Conservation (phyloP, 2,888 invertebrate genomes). For the Nymphalis c-album region DNA sequence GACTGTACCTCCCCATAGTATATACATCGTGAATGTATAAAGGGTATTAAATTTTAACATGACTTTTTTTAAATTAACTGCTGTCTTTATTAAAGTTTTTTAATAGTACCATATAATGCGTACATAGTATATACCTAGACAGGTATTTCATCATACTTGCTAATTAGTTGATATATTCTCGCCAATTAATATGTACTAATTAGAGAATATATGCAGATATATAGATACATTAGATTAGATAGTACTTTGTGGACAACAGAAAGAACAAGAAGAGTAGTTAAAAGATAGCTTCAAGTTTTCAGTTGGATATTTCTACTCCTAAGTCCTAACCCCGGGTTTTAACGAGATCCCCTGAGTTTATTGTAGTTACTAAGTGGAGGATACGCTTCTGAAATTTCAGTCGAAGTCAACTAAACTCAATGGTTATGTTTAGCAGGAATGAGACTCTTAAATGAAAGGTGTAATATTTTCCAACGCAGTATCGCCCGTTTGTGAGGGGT, state of each 20-base stretch:
- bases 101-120: too few species aligned
- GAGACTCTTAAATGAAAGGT: background rate
- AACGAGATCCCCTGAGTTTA: constrained; percentile 34
- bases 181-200: too few species aligned
- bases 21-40: too few species aligned
- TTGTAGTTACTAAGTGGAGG: constrained; percentile 17
- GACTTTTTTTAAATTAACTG: background rate
- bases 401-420: constrained; percentile 12
- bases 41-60: too few species aligned
- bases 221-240: background rate
- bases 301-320: constrained; percentile 17
- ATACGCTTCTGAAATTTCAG: constrained; percentile 13
- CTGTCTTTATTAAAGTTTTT: background rate
- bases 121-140: too few species aligned
- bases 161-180: too few species aligned
- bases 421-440: constrained; percentile 10
- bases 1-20: too few species aligned
- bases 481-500: too few species aligned
- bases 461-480: background rate
- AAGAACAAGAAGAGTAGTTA: constrained; percentile 14
- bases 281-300: constrained; percentile 20
- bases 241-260: background rate
- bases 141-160: too few species aligned
- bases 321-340: constrained; percentile 24
- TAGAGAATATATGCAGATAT: too few species aligned